Evolutionary conservation across 2,888 invertebrate genomes (phyloP).

Genomic region (Isotomurus palustris): DNA sequence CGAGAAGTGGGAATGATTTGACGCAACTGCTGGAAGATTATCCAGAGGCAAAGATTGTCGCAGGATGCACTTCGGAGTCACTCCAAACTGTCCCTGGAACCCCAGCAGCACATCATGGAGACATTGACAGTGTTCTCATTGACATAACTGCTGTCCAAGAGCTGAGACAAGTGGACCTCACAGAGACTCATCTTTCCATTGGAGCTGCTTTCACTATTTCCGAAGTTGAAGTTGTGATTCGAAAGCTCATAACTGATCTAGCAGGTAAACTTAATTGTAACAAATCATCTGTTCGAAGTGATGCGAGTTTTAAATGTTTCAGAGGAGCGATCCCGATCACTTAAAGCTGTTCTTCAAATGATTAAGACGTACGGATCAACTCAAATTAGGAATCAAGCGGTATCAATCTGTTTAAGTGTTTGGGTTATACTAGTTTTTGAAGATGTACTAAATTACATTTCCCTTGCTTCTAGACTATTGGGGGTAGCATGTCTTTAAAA

Average conservation of each 20-base stretch:
- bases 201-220: constrained; percentile 76
- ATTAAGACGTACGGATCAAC: constrained; percentile 90
- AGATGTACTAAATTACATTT: no score
- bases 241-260: constrained; percentile 17
- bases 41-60: constrained; percentile 64
- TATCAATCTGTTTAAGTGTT: constrained; percentile 46
- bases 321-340: constrained; percentile 60
- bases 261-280: no score
- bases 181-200: constrained; percentile 60
- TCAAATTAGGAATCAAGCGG: constrained; percentile 89
- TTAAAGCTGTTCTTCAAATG: constrained; percentile 71
- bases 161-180: constrained; percentile 58
- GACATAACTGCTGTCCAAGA: constrained; percentile 59
- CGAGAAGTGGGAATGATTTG: constrained; percentile 62
- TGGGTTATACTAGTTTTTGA: no score
- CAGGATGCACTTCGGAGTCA: constrained; percentile 65
- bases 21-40: constrained; percentile 62
- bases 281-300: no score
- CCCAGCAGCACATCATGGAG: background rate
- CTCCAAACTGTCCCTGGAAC: constrained; percentile 4
- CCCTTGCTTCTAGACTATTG: constrained; percentile 60
- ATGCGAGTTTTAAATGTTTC: no score
- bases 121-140: no score
- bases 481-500: constrained; percentile 83
- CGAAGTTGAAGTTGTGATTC: constrained; percentile 58